phyloP scores from a whole-genome alignment of 2,888 invertebrate species.

The Octodonta nipae region DNA sequence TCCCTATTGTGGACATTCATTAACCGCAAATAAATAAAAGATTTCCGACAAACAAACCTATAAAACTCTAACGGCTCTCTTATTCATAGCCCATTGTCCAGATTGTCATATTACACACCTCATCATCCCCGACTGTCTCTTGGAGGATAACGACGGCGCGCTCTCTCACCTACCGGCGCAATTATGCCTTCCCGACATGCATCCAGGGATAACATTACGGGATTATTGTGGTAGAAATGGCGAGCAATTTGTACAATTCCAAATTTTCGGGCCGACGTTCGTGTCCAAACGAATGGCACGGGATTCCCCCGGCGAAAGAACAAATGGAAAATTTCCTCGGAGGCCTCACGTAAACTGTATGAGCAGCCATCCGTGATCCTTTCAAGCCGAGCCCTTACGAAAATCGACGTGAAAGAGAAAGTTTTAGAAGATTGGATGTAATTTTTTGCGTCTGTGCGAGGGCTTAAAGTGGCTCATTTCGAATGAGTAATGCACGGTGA shows the following conservation, averaged over 20 bases:
- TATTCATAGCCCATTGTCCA: too few relatives aligned
- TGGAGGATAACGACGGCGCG: background rate
- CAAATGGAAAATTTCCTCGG: conserved; percentile 1
- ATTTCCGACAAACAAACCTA: too few relatives aligned
- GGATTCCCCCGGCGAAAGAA: conserved; percentile 1
- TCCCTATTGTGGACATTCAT: too few relatives aligned
- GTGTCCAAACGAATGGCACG: too few relatives aligned
- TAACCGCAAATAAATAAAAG: too few relatives aligned
- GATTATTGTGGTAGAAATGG: background rate
- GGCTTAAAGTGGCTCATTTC: conserved; percentile 1
- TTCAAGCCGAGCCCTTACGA: too few relatives aligned
- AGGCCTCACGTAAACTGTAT: background rate
- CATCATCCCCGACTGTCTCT: background rate
- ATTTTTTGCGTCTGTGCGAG: conserved; percentile 1
- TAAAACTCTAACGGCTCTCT: too few relatives aligned
- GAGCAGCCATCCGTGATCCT: too few relatives aligned
- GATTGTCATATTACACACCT: too few relatives aligned
- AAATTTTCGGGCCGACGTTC: background rate
- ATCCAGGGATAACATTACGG: background rate
- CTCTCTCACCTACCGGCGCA: conserved; percentile 1
- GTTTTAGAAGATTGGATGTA: background rate
- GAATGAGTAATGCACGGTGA: background rate
- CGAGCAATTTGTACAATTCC: conserved; percentile 1
- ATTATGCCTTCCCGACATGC: too few relatives aligned
- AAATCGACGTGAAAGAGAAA: too few relatives aligned